phyloP scores from a whole-genome alignment of 30 jellyfish, hydroid and myxozoan genomes.

The Cassiopea andromeda region DNA sequence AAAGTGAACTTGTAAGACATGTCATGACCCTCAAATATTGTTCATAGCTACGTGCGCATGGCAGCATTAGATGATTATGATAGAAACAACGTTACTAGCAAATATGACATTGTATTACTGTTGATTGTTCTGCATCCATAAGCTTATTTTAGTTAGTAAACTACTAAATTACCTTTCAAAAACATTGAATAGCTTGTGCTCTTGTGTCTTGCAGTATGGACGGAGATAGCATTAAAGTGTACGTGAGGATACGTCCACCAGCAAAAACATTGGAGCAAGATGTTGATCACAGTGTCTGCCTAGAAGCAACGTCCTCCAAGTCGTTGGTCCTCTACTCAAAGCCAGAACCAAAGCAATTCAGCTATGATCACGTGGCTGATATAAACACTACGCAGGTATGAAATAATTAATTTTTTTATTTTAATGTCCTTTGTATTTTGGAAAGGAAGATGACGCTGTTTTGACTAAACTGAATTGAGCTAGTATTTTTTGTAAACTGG shows the following conservation, averaged over 20 bases:
- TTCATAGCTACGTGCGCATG: background rate
- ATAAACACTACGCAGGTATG: slow-evolving; percentile 95
- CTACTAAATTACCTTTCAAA: background rate
- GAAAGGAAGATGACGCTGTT: too few species aligned
- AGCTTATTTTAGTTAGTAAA: too few species aligned
- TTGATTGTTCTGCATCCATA: background rate
- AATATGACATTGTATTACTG: background rate
- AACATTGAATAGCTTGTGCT: background rate
- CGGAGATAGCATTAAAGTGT: slow-evolving; percentile 95
- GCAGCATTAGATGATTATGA: background rate
- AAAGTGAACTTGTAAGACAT: background rate
- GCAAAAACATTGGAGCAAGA: slow-evolving; percentile 83
- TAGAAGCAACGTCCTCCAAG: slow-evolving; percentile 84
- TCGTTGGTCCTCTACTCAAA: slow-evolving; percentile 85
- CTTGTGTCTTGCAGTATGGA: slow-evolving; percentile 39
- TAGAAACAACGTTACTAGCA: background rate
- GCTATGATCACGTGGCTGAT: slow-evolving; percentile 97
- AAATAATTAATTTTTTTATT: background rate
- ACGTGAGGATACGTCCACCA: slow-evolving; percentile 94
- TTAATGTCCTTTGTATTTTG: background rate
- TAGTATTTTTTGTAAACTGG: too few species aligned
- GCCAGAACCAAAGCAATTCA: slow-evolving; percentile 95
- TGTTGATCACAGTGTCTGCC: slow-evolving; percentile 85
- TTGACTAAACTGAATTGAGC: too few species aligned
- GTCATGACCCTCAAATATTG: background rate